Evolutionary conservation across 1,140 invertebrate species (phyloP).

Genomic region (Delia radicum): DNA sequence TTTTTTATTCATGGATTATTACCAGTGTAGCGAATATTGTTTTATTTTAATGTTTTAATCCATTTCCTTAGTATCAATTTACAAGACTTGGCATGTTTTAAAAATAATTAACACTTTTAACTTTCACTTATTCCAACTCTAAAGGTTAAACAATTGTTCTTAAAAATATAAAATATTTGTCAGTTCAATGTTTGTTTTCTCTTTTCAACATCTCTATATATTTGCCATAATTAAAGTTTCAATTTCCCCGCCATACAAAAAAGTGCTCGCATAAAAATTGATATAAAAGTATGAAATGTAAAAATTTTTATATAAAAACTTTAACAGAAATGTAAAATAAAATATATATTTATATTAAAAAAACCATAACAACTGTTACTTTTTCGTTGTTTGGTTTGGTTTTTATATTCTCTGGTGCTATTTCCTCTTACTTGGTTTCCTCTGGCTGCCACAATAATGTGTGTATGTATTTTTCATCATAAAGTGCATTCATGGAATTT

Average conservation of each 20-base stretch:
- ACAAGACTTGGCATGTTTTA: no score
- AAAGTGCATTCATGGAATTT: not conserved
- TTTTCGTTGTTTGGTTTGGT: not conserved
- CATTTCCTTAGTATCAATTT: no score
- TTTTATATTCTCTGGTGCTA: not conserved
- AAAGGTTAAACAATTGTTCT: no score
- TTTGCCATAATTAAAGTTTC: constrained; percentile 20
- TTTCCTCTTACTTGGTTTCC: constrained; percentile 17
- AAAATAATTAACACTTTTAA: no score
- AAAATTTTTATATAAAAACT: not conserved
- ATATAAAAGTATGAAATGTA: not conserved
- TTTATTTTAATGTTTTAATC: no score
- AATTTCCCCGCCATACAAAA: not conserved
- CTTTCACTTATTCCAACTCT: no score
- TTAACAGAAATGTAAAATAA: not conserved
- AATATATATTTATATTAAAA: not conserved
- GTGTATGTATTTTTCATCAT: not conserved
- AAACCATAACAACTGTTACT: constrained; percentile 4
- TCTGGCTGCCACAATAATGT: constrained; percentile 13
- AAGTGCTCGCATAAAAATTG: not conserved
- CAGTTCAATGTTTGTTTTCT: no score
- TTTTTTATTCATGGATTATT: no score
- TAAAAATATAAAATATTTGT: no score
- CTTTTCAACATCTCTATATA: no score
- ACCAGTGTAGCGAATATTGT: no score